These are phyloP conservation scores for Ibidorhyncha struthersii DNA, from an alignment of 2,113 vertebrate genomes.

Conservation along the genomic window DNA sequence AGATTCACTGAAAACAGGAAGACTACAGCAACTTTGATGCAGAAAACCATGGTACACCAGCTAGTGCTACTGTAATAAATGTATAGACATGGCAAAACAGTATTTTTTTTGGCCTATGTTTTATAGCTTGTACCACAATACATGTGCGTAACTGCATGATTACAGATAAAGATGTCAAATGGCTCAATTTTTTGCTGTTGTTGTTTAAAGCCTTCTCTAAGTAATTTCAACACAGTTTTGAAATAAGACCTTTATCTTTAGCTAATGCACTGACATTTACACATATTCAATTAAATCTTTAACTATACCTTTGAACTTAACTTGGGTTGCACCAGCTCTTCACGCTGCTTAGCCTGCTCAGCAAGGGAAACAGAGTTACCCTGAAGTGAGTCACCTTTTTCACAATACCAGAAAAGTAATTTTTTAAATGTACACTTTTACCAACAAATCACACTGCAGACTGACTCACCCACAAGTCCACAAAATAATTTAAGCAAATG, in stretches of 20 bases:
- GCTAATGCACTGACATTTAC: neutral
- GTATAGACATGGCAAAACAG: neutral
- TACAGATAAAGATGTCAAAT: neutral
- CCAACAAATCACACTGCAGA: neutral
- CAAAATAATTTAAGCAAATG: neutral
- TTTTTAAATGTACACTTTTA: neutral
- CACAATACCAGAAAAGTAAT: neutral
- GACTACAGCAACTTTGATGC: neutral
- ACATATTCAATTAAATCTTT: neutral
- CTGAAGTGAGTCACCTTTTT: neutral
- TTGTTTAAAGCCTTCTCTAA: conserved; percentile 15
- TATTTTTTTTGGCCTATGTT: neutral
- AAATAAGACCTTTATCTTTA: neutral
- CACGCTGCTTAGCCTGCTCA: neutral
- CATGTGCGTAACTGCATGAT: neutral
- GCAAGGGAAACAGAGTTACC: neutral
- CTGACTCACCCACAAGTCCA: neutral
- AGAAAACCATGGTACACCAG: neutral
- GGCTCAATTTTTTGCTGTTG: neutral
- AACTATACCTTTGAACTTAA: neutral
- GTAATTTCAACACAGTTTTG: neutral
- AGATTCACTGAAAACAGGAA: neutral
- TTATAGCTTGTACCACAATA: neutral
- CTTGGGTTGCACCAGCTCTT: neutral
- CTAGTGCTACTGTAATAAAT: neutral